These are phyloP conservation scores for Gryllus bimaculatus DNA, from an alignment of 1,140 invertebrate genomes.

Conservation along the genomic window DNA sequence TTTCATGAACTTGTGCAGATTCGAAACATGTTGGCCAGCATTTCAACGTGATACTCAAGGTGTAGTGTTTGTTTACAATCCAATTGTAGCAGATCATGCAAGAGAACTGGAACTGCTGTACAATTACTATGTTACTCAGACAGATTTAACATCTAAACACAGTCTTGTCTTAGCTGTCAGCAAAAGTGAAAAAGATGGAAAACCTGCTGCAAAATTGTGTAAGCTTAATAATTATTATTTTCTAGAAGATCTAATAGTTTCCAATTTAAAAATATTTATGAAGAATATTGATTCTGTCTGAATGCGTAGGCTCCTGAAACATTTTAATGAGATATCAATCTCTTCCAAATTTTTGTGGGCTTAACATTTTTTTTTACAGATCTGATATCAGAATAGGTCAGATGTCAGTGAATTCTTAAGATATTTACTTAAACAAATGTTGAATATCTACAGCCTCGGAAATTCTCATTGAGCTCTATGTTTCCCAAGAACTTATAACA, in stretches of 20 bases:
- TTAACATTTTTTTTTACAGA: no score
- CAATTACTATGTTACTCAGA: constrained; percentile 58
- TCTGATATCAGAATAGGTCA: no score
- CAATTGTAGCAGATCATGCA: constrained; percentile 42
- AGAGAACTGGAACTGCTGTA: constrained; percentile 61
- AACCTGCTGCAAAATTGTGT: constrained; percentile 29
- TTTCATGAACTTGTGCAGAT: constrained; percentile 47
- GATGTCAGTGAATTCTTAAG: no score
- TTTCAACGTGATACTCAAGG: constrained; percentile 58
- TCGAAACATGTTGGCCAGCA: constrained; percentile 68
- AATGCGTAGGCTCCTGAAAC: no score
- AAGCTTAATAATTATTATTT: constrained; percentile 25
- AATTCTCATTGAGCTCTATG: no score
- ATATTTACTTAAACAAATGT: no score
- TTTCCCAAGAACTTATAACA: no score
- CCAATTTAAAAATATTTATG: neutral
- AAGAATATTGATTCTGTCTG: no score
- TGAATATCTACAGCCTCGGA: no score
- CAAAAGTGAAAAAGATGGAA: constrained; percentile 36
- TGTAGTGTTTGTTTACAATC: constrained; percentile 64
- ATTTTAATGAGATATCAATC: no score
- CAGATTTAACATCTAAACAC: constrained; percentile 42
- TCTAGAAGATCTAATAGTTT: neutral
- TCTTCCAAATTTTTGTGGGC: no score
- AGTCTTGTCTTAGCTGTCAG: constrained; percentile 43